Conservation (phyloP, 2,797 vertebrate species). For the Peromyscus aztecus region DNA sequence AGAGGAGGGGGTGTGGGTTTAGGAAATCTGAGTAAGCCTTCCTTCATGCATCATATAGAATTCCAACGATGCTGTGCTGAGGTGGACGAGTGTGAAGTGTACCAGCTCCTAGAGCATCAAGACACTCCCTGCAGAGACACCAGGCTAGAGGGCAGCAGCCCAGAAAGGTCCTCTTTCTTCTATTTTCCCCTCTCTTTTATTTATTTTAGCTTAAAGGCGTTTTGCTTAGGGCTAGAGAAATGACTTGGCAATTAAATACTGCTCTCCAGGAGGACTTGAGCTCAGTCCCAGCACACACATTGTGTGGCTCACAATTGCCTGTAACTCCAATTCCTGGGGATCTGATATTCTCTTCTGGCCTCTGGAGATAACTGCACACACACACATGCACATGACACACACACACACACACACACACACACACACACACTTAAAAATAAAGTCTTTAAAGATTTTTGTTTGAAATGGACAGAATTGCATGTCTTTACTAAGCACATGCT, state of each 20-base stretch:
- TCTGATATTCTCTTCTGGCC: background rate
- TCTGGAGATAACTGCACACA: background rate
- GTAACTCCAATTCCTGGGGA: background rate
- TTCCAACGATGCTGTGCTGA: background rate
- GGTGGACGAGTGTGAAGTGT: background rate
- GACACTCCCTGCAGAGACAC: background rate
- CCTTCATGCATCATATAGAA: background rate
- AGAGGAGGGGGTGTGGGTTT: background rate
- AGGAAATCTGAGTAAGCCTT: background rate
- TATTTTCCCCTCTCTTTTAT: background rate
- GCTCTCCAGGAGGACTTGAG: background rate
- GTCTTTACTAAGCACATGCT: background rate
- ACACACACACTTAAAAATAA: background rate
- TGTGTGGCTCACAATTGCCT: background rate
- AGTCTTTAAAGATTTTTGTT: background rate
- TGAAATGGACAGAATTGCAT: background rate
- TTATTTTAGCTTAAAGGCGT: background rate
- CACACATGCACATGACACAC: too few species aligned
- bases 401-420: too few species aligned
- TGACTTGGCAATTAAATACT: background rate
- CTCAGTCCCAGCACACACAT: background rate
- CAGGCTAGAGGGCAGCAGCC: too few species aligned
- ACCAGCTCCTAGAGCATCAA: too few species aligned
- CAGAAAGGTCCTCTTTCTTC: background rate
- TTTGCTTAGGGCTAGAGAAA: background rate